Evolutionary conservation across 2,888 invertebrate species (phyloP).

Genomic region (Dryocosmus kuriphilus): DNA sequence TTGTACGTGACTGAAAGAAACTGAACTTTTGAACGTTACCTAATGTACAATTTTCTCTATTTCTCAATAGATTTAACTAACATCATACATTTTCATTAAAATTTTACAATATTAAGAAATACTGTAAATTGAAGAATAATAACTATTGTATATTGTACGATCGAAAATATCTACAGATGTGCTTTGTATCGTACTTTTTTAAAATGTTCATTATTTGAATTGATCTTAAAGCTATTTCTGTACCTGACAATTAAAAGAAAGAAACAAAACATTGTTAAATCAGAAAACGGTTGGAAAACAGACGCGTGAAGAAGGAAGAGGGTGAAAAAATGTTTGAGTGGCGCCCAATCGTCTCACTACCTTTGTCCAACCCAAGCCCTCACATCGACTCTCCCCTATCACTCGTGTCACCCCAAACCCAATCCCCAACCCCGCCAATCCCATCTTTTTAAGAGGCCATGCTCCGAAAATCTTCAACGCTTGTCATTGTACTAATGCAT

Average conservation of each 20-base stretch:
- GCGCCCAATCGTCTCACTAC: slow-evolving; percentile 32
- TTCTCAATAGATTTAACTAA: no score
- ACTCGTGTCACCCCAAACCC: slow-evolving; percentile 34
- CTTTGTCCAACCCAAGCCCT: slow-evolving; percentile 26
- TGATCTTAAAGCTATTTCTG: not conserved
- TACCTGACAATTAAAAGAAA: not conserved
- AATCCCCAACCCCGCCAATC: slow-evolving; percentile 8
- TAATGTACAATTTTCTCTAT: not conserved
- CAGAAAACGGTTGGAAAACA: not conserved
- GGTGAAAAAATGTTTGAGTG: slow-evolving; percentile 30
- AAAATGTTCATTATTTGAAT: not conserved
- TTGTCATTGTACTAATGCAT: slow-evolving; percentile 24
- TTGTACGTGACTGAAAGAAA: no score
- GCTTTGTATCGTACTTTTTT: not conserved
- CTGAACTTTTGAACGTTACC: no score
- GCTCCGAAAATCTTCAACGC: slow-evolving; percentile 47
- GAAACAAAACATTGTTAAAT: not conserved
- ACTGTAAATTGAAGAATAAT: no score
- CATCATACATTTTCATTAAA: no score
- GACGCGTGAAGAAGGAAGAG: not conserved
- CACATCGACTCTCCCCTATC: slow-evolving; percentile 30
- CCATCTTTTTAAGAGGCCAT: slow-evolving; percentile 45
- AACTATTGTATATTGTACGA: no score
- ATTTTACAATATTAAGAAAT: no score
- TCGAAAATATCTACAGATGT: no score